These are phyloP conservation scores for Phorcus lineatus DNA, from an alignment of 2,888 invertebrate genomes.

Conservation along the genomic window DNA sequence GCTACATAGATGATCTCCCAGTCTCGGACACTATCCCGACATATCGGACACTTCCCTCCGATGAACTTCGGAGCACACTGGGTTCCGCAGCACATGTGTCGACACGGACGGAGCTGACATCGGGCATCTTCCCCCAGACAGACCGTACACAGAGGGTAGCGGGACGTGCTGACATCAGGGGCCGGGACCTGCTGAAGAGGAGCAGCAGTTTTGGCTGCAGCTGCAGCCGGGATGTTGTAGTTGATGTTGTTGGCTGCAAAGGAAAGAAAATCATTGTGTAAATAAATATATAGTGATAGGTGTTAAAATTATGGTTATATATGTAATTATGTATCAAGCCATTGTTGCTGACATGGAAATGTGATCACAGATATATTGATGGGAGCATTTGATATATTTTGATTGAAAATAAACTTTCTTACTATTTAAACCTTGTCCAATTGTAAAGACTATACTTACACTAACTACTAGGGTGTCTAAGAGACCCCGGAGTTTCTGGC, in stretches of 20 bases:
- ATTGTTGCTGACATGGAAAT: too few relatives aligned
- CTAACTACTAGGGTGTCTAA: too few relatives aligned
- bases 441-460: too few relatives aligned
- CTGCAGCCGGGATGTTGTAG: neutral
- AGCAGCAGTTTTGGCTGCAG: neutral
- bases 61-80: slow-evolving; percentile 34
- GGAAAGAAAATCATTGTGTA: too few relatives aligned
- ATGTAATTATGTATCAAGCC: too few relatives aligned
- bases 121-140: slow-evolving; percentile 35
- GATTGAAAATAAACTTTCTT: too few relatives aligned
- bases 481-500: too few relatives aligned
- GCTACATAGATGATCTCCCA: slow-evolving; percentile 27
- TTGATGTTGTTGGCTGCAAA: neutral
- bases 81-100: slow-evolving; percentile 38
- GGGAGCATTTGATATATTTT: too few relatives aligned
- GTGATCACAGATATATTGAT: too few relatives aligned
- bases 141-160: slow-evolving; percentile 30
- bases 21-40: slow-evolving; percentile 29
- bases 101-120: slow-evolving; percentile 40
- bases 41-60: slow-evolving; percentile 39
- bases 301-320: too few relatives aligned
- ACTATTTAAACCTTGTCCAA: too few relatives aligned
- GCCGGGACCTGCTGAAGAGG: neutral
- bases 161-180: neutral
- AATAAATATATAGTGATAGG: too few relatives aligned